Percentiles rank a stretch among this genome's conserved stretches.
phyloP scores from a whole-genome alignment of 2,797 vertebrate genomes.

The Hippopotamyrus pictus region DNA sequence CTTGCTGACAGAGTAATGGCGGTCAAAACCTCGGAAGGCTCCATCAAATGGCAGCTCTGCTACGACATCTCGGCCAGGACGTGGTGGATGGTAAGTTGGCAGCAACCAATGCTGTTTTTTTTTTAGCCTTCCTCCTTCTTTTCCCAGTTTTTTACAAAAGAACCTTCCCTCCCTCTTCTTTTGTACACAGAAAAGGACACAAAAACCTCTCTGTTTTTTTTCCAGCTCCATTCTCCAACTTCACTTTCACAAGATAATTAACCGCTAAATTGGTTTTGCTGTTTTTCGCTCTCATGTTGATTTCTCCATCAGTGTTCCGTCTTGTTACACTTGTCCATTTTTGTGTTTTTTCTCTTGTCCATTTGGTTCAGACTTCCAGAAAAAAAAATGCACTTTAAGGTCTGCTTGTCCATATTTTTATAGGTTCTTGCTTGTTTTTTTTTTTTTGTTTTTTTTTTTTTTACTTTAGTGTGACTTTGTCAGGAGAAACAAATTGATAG shows the following conservation, averaged over 20 bases:
- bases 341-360: constrained; percentile 42
- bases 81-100: constrained; percentile 99
- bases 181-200: constrained; percentile 50
- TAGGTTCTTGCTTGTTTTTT: not conserved
- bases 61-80: constrained; percentile 99
- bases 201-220: constrained; percentile 63
- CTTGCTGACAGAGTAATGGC: constrained; percentile 97
- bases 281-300: constrained; percentile 33
- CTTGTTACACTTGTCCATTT: constrained; percentile 65
- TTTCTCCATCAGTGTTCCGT: constrained; percentile 63
- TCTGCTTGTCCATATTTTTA: constrained; percentile 14
- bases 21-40: constrained; percentile 93
- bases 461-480: not conserved
- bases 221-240: constrained; percentile 34
- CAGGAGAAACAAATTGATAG: constrained; percentile 12
- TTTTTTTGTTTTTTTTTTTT: not conserved
- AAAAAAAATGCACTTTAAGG: constrained; percentile 28
- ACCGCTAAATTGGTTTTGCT: constrained; percentile 65
- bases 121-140: constrained; percentile 68
- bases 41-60: constrained; percentile 99
- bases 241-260: constrained; percentile 76
- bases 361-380: constrained; percentile 25
- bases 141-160: constrained; percentile 41
- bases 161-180: constrained; percentile 36
- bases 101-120: constrained; percentile 69